Base-by-base conservation (phyloP, 2,113 vertebrate genomes). In the Thymallus thymallus region DNA sequence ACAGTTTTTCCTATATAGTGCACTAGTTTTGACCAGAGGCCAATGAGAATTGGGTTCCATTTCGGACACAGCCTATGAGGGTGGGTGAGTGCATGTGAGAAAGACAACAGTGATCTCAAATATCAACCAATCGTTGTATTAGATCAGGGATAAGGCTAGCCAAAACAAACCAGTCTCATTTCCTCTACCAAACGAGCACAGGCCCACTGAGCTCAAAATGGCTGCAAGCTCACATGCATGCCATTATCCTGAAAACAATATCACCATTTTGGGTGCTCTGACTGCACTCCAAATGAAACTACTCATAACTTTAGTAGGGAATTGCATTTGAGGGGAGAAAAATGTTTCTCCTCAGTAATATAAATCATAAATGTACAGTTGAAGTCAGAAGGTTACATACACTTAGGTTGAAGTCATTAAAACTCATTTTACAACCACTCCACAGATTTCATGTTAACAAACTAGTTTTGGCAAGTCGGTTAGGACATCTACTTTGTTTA, bases 31-130 rank as follows among this genome's bases (percentile, higher is more conserved):
- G 16, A 16, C 46, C 12, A 16, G 46, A 16, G 16, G 16, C 46
- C 14, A 12, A 13, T 12, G 46, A 3, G 46, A 51, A 51, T 14
- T 14, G 14, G 46, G 4, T 48, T 1, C 9, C 14, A 51, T 18
- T 51, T 51, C 2, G 1, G 26, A 46, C 9, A 48, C 67, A 12
- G n/a, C 9, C 68, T 68, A n/a, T n/a, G 74, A 64, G 71, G 14
- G 61, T 58, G 22, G 76, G 74, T 66, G 0, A 30, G 22, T 70
- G 1, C 55, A 65, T 78, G 82, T 81, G 82, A 84, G 86, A 13
- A 26, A 9, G 79, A 75, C 4, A 3, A 12, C 3, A 2, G 46
- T 1, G 45, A n/a, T 74, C 71, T 41, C 6, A 76, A 73, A 79
- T 71, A 76, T 56, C 61, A 68, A 22, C 56, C 56, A 46, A 30